These are phyloP conservation scores for Danaus plexippus DNA, from an alignment of 1,140 invertebrate genomes.

Conservation along the genomic window DNA sequence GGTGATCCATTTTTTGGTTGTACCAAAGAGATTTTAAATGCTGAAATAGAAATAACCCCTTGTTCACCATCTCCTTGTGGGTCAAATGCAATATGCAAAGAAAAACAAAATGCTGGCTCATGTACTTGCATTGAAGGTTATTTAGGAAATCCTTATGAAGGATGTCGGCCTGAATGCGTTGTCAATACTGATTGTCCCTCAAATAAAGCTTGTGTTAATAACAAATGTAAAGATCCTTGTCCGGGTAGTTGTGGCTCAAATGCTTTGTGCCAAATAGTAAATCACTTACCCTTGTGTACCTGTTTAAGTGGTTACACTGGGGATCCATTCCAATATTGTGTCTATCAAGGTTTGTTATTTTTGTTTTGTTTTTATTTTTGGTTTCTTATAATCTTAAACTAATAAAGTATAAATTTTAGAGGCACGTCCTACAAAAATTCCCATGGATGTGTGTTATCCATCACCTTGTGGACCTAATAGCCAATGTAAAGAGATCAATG, in stretches of 20 bases:
- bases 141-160: slow-evolving; percentile 81
- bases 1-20: slow-evolving; percentile 80
- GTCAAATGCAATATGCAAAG: slow-evolving; percentile 78
- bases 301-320: slow-evolving; percentile 80
- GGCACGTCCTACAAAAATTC: slow-evolving; percentile 32
- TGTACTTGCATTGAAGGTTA: slow-evolving; percentile 78
- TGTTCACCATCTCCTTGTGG: slow-evolving; percentile 81
- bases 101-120: slow-evolving; percentile 76
- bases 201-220: slow-evolving; percentile 74
- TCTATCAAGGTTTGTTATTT: slow-evolving; percentile 53
- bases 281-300: slow-evolving; percentile 76
- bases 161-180: slow-evolving; percentile 80
- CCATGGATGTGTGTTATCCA: slow-evolving; percentile 73
- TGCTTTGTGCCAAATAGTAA: slow-evolving; percentile 79
- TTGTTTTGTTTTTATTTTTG: slow-evolving; percentile 5
- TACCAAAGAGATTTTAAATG: slow-evolving; percentile 38
- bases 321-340: slow-evolving; percentile 80
- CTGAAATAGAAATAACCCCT: slow-evolving; percentile 62
- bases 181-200: slow-evolving; percentile 79
- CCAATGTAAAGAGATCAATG: slow-evolving; percentile 72
- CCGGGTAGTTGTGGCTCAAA: slow-evolving; percentile 74
- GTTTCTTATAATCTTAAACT: slow-evolving; percentile 2
- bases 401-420: slow-evolving; percentile 33
- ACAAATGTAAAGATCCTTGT: slow-evolving; percentile 78
- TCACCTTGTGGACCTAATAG: slow-evolving; percentile 79